These are phyloP conservation scores for Dione vanillae DNA, from an alignment of 2,888 invertebrate species.

Conservation along the genomic window DNA sequence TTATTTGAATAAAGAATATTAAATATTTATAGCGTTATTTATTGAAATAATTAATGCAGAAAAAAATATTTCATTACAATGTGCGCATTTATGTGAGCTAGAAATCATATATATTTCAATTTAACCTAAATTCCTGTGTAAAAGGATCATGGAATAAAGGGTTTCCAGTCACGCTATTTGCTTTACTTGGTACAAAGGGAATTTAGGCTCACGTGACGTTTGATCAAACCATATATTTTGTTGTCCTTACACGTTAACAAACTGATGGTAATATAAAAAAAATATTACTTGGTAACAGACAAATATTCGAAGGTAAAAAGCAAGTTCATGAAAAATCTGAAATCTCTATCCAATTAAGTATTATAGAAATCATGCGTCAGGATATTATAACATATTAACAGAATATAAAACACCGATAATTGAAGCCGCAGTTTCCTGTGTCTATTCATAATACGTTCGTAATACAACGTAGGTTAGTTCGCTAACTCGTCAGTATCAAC, in stretches of 20 bases:
- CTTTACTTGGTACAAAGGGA: conserved; percentile 50
- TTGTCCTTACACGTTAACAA: neutral
- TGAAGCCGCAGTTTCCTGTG: conserved; percentile 65
- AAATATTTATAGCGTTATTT: neutral
- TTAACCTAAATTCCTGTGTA: conserved; percentile 42
- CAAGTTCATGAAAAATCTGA: neutral
- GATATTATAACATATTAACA: conserved; percentile 47
- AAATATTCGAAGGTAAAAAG: neutral
- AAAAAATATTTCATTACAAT: neutral
- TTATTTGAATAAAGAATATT: neutral
- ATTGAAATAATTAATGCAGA: neutral
- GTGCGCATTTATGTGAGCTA: neutral
- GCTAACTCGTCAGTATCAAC: conserved; percentile 56
- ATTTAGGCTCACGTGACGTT: conserved; percentile 56
- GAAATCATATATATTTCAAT: conserved; percentile 17
- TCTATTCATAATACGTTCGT: conserved; percentile 50
- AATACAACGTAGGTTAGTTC: conserved; percentile 59
- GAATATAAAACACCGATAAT: conserved; percentile 50
- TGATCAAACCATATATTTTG: conserved; percentile 26
- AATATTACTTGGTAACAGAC: neutral
- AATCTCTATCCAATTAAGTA: conserved; percentile 5
- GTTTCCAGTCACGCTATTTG: conserved; percentile 61
- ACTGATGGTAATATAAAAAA: neutral
- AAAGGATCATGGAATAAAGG: conserved; percentile 33
- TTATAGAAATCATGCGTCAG: conserved; percentile 39